Conservation (phyloP, 2,113 vertebrate species). For the Pedetes capensis region DNA sequence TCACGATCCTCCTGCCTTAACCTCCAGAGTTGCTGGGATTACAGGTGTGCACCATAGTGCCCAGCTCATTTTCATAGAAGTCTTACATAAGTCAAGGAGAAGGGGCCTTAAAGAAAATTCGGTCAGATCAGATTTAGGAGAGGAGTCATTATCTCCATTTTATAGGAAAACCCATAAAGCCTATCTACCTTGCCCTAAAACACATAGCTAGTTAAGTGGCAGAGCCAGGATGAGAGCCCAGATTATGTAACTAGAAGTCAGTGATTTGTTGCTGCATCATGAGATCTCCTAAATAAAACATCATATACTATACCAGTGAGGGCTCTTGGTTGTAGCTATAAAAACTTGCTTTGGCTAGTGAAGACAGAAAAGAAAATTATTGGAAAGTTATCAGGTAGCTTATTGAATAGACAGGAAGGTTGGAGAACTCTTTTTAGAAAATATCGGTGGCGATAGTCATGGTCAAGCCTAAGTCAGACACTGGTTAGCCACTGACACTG, state of each 20-base stretch:
- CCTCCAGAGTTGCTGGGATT: too few relatives aligned
- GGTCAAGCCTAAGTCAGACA: not conserved
- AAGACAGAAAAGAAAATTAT: not conserved
- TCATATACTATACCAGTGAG: not conserved
- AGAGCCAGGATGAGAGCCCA: not conserved
- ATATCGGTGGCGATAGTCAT: not conserved
- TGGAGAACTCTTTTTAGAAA: not conserved
- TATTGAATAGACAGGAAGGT: not conserved
- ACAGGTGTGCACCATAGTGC: too few relatives aligned
- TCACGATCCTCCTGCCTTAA: too few relatives aligned
- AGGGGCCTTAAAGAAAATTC: not conserved
- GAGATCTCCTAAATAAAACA: not conserved
- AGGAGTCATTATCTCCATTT: not conserved
- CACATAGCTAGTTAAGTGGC: not conserved
- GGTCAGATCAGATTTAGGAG: not conserved
- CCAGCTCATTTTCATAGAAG: constrained; percentile 3
- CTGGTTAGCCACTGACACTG: not conserved
- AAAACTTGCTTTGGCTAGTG: not conserved
- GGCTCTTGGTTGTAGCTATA: not conserved
- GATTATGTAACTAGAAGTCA: not conserved
- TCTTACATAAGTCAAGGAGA: not conserved
- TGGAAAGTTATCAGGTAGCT: not conserved
- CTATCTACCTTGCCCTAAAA: not conserved
- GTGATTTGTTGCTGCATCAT: not conserved
- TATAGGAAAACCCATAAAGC: not conserved